A percentile compares a stretch with the other conserved stretches of the same genome.
phyloP scores from a whole-genome alignment of 1,140 invertebrate species.

The Drosophila subpulchrella region DNA sequence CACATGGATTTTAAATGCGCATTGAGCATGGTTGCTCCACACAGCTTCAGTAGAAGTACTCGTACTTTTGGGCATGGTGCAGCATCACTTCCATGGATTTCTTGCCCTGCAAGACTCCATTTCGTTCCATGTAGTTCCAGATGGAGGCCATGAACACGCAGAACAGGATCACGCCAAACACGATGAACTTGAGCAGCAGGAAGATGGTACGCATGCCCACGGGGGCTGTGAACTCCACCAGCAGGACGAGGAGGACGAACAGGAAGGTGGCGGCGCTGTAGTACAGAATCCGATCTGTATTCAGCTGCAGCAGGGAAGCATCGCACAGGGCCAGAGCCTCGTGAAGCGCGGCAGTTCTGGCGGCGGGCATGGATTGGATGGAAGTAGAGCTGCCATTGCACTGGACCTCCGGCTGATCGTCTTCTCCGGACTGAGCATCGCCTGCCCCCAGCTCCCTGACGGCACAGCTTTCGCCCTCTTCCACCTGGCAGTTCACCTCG shows the following conservation, averaged over 20 bases:
- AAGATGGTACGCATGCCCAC: constrained; percentile 85
- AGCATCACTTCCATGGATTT: constrained; percentile 87
- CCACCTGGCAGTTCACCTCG: constrained; percentile 21
- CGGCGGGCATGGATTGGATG: constrained; percentile 36
- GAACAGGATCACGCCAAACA: constrained; percentile 89
- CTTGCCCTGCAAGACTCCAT: constrained; percentile 90
- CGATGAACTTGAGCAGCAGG: constrained; percentile 86
- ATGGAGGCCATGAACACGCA: constrained; percentile 90
- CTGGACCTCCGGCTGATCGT: neutral
- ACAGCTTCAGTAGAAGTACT: constrained; percentile 63
- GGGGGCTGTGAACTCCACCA: constrained; percentile 81
- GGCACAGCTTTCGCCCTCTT: constrained; percentile 7
- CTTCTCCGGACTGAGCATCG: constrained; percentile 9
- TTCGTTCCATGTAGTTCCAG: constrained; percentile 92
- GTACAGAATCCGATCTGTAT: constrained; percentile 87
- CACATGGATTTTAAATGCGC: constrained; percentile 60
- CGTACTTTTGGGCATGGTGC: constrained; percentile 69
- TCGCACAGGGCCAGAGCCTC: constrained; percentile 88
- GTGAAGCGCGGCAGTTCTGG: constrained; percentile 85
- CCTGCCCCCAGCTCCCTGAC: constrained; percentile 14
- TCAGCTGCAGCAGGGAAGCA: constrained; percentile 86
- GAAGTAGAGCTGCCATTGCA: constrained; percentile 16
- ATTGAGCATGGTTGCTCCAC: constrained; percentile 47
- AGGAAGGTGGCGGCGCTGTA: constrained; percentile 85
- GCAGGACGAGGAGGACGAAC: constrained; percentile 79